These are phyloP conservation scores for Chalcis sispes DNA, from an alignment of 2,888 invertebrate species.

Conservation along the genomic window DNA sequence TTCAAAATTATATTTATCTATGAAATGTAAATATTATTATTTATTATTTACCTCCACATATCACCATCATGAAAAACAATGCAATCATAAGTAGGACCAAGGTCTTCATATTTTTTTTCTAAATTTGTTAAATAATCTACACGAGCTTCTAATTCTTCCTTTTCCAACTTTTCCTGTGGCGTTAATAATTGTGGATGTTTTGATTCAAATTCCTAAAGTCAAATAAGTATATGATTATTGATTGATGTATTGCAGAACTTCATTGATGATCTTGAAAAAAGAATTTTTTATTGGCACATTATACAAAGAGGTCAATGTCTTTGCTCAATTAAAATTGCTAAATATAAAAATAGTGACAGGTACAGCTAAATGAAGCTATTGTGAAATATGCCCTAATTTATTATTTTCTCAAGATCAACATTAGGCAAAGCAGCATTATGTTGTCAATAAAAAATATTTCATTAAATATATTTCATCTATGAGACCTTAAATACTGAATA, in stretches of 20 bases:
- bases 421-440: slow-evolving; percentile 16
- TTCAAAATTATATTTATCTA: no score
- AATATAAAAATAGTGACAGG: slow-evolving; percentile 73
- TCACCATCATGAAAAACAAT: slow-evolving; percentile 95
- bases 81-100: slow-evolving; percentile 95
- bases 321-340: slow-evolving; percentile 70
- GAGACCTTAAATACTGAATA: not conserved
- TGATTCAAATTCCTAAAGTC: slow-evolving; percentile 82
- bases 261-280: slow-evolving; percentile 46
- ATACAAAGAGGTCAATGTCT: slow-evolving; percentile 64
- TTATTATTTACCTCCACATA: slow-evolving; percentile 85
- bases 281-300: slow-evolving; percentile 59
- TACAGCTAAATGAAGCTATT: slow-evolving; percentile 65
- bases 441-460: slow-evolving; percentile 30
- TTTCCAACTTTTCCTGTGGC: slow-evolving; percentile 86
- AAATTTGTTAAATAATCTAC: slow-evolving; percentile 88
- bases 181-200: slow-evolving; percentile 79
- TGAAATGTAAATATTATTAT: slow-evolving; percentile 24
- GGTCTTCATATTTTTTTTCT: slow-evolving; percentile 92
- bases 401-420: slow-evolving; percentile 52
- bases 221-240: slow-evolving; percentile 40
- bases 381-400: slow-evolving; percentile 70
- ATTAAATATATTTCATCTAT: slow-evolving; percentile 17
- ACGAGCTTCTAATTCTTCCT: slow-evolving; percentile 92
- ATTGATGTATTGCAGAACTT: slow-evolving; percentile 50